Conservation (phyloP, 2,888 invertebrate species). For the Drosophila melanosoma region DNA sequence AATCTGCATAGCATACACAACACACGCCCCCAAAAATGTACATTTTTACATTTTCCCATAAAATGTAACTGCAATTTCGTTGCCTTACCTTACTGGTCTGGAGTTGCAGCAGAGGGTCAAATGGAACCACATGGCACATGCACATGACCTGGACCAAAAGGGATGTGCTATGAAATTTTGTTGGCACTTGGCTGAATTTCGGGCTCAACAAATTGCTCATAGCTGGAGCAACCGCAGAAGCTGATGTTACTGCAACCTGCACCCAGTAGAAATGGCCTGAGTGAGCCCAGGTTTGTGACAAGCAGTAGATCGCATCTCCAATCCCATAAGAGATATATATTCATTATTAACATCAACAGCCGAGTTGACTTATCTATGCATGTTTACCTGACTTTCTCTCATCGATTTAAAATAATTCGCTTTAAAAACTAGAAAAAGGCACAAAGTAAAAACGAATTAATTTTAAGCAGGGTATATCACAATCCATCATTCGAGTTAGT, state of each 20-base stretch:
- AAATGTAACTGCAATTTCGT: slow-evolving; percentile 49
- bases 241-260: slow-evolving; percentile 9
- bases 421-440: no score
- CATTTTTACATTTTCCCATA: slow-evolving; percentile 32
- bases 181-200: slow-evolving; percentile 61
- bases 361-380: neutral
- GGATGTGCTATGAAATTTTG: slow-evolving; percentile 38
- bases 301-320: neutral
- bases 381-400: neutral
- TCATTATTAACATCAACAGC: neutral
- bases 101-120: slow-evolving; percentile 19
- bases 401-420: no score
- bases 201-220: slow-evolving; percentile 58
- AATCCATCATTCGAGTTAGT: neutral
- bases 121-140: slow-evolving; percentile 34
- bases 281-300: neutral
- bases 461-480: neutral
- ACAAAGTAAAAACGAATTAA: neutral
- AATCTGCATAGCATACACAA: slow-evolving; percentile 25
- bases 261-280: neutral
- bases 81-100: slow-evolving; percentile 24
- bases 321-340: neutral
- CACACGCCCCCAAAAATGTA: slow-evolving; percentile 12
- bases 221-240: slow-evolving; percentile 26
- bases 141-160: slow-evolving; percentile 36